Evolutionary conservation across 2,888 invertebrate species (phyloP).

Genomic region (Acanthoscelides obtectus): DNA sequence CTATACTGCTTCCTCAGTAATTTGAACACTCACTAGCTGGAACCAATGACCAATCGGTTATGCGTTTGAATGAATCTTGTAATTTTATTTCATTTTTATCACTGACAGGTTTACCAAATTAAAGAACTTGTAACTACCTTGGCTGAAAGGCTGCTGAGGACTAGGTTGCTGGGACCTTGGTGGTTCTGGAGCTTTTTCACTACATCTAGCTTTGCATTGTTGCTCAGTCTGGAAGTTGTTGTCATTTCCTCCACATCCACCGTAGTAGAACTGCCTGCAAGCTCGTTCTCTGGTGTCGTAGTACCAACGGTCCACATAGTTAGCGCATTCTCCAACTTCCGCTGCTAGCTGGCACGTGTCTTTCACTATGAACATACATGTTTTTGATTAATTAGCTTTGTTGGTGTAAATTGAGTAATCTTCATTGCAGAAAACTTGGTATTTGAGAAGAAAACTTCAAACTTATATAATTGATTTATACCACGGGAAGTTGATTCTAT

Average conservation of each 20-base stretch:
- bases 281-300: conserved; percentile 69
- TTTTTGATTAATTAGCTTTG: no score
- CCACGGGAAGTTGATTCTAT: no score
- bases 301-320: conserved; percentile 75
- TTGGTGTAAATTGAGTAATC: no score
- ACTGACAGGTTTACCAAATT: no score
- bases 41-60: no score
- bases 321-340: conserved; percentile 70
- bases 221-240: conserved; percentile 74
- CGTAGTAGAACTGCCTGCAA: conserved; percentile 81
- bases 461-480: no score
- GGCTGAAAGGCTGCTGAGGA: conserved; percentile 7
- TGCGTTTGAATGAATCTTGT: no score
- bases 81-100: no score
- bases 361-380: conserved; percentile 48
- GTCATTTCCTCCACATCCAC: conserved; percentile 88
- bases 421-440: no score
- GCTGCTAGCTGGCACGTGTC: conserved; percentile 73
- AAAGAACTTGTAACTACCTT: neutral
- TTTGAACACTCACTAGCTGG: no score
- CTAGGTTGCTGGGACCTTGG: conserved; percentile 26
- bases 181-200: conserved; percentile 35
- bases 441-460: no score
- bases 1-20: no score
- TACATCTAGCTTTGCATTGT: conserved; percentile 65